These are phyloP conservation scores for Apolygus lucorum DNA, from an alignment of 1,140 invertebrate genomes.

Conservation along the genomic window DNA sequence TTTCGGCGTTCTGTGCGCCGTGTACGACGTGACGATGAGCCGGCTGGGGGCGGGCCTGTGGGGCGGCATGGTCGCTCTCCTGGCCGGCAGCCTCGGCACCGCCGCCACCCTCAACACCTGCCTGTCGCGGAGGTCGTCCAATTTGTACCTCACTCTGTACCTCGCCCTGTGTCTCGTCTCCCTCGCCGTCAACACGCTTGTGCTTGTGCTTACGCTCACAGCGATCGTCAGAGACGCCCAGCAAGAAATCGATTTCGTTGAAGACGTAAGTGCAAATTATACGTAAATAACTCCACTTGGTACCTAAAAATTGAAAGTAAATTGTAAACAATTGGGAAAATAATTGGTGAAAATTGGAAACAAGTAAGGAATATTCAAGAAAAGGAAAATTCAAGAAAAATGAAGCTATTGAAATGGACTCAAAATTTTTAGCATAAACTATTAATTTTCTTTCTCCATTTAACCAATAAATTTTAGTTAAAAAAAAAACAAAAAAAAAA, in stretches of 20 bases:
- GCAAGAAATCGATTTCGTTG: not conserved
- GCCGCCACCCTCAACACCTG: conserved; percentile 49
- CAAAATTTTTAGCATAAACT: no score
- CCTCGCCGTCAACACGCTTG: conserved; percentile 49
- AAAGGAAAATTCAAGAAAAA: no score
- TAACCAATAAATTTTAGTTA: no score
- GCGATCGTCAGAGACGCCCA: conserved; percentile 45
- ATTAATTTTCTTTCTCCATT: no score
- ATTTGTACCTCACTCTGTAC: conserved; percentile 44
- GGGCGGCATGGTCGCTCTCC: conserved; percentile 49
- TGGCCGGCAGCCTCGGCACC: conserved; percentile 47
- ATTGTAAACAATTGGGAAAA: no score
- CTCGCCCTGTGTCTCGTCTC: conserved; percentile 47
- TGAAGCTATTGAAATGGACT: no score
- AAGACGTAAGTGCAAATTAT: not conserved
- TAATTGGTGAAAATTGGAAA: no score
- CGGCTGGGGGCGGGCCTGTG: conserved; percentile 50
- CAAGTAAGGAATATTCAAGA: no score
- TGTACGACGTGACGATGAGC: conserved; percentile 48
- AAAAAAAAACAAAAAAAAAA: no score
- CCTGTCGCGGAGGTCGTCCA: conserved; percentile 26
- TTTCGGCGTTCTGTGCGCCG: conserved; percentile 47
- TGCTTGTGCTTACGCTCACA: conserved; percentile 48
- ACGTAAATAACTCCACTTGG: not conserved
- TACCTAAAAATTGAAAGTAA: not conserved